Conservation (phyloP, 2,888 invertebrate genomes). For the Ectemnius lituratus region DNA sequence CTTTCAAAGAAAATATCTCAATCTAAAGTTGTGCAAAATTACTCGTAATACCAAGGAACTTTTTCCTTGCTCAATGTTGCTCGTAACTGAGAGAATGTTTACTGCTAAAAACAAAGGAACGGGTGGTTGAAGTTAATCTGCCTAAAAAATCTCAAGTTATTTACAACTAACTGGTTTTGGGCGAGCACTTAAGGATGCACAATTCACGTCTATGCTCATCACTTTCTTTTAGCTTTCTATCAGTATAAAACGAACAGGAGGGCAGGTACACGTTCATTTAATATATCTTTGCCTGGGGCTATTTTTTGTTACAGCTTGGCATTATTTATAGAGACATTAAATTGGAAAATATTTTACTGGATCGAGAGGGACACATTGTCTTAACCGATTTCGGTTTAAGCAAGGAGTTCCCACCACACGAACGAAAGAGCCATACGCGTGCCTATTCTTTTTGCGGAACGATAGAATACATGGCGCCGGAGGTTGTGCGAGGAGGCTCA, state of each 20-base stretch:
- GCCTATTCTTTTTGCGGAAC: conserved; percentile 99
- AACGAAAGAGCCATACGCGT: conserved; percentile 85
- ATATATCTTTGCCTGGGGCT: not conserved
- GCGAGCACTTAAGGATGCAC: not conserved
- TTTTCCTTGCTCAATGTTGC: no score
- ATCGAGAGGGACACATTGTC: conserved; percentile 96
- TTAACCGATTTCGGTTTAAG: conserved; percentile 98
- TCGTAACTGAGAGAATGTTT: no score
- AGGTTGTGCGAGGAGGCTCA: conserved; percentile 87
- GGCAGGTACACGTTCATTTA: not conserved
- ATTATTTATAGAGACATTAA: conserved; percentile 99
- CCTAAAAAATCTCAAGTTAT: no score
- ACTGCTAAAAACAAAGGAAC: no score
- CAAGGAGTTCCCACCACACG: conserved; percentile 90
- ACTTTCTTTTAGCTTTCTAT: no score
- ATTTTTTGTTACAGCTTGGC: conserved; percentile 85
- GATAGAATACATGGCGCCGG: conserved; percentile 99
- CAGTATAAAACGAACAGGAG: no score
- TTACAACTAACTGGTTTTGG: no score
- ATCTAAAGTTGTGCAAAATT: no score
- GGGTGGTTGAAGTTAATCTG: no score
- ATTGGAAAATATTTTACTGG: conserved; percentile 96
- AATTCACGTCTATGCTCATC: no score
- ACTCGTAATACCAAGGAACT: no score
- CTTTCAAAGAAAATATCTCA: no score